Base-by-base conservation (phyloP, 2,113 vertebrate species). In the Furnarius figulus region DNA sequence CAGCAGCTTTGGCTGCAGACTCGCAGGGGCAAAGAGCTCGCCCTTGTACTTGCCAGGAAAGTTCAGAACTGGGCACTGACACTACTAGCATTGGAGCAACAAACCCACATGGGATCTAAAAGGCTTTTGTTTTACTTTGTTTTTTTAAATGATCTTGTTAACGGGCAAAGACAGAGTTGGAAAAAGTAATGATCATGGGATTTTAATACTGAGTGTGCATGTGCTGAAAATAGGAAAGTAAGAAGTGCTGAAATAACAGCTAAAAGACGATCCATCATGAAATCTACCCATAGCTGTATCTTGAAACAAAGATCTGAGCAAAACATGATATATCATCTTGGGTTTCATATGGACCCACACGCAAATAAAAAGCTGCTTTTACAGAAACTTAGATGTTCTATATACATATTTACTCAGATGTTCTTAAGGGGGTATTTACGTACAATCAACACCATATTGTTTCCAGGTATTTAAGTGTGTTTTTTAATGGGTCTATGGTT, bases 321-420 rank as follows among this genome's bases (percentile, higher is more conserved):
- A 6, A 67, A 59, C 35, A 10, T 0, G 2, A 77, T 55, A 14
- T 4, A 81, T 67, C 42, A 55, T n/a, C 79, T 84, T 40, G 27
- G 27, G 27, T 89, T 93, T 96, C 85, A 18, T 35, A 35, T 0
- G 2, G 8, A 81, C 28, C 8, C 22, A 0, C n/a, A 12, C 2
- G 1, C 49, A 31, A 86, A 71, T 16, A 71, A 55, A 87, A 80
- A 70, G 15, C 68, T 35, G 7, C 18, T 73, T 94, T 73, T 35
- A n/a, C 22, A 31, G 56, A 20, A 71, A 37, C 47, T 47, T 23
- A 2, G 5, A 4, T 2, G 14, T 16, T 50, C 59, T 17, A 2
- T 3, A 3, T 1, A 5, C 1, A 0, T 6, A 0, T 47, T 78
- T 16, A 71, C 35, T n/a, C 1, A 3, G 30, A 44, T 22, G 9